Evolutionary conservation across 2,113 vertebrate species (phyloP).

Genomic region (Manacus vitellinus): DNA sequence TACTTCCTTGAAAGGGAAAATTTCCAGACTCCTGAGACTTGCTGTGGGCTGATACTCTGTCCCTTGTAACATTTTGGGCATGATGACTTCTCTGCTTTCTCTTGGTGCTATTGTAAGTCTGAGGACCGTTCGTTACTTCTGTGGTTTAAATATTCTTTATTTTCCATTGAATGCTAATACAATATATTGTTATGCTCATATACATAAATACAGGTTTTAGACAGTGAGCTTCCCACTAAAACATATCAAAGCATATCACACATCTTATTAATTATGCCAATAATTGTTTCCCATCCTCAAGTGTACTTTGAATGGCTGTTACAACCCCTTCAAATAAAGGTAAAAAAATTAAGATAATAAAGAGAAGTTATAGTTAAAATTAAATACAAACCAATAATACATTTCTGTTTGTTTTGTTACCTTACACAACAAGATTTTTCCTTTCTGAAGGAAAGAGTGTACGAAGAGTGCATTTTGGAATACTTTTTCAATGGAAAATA

Average conservation of each 20-base stretch:
- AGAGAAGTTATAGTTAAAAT: not conserved
- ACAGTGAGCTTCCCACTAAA: not conserved
- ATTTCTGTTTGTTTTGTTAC: not conserved
- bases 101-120: not conserved
- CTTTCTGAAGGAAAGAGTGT: not conserved
- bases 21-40: not conserved
- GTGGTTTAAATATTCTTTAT: slow-evolving; percentile 25
- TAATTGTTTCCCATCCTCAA: not conserved
- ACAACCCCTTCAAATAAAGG: not conserved
- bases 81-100: not conserved
- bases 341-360: not conserved
- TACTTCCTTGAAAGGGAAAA: not conserved
- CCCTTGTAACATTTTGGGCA: not conserved
- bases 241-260: not conserved
- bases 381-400: not conserved
- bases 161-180: not conserved
- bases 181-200: not conserved
- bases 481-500: not conserved
- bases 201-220: not conserved
- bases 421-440: not conserved
- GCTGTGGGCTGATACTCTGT: not conserved
- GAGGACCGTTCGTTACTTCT: not conserved
- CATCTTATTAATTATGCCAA: not conserved
- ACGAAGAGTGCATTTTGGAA: not conserved
- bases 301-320: not conserved